Evolutionary conservation across 2,888 invertebrate species (phyloP).

Genomic region (Hypomecis atomaria): DNA sequence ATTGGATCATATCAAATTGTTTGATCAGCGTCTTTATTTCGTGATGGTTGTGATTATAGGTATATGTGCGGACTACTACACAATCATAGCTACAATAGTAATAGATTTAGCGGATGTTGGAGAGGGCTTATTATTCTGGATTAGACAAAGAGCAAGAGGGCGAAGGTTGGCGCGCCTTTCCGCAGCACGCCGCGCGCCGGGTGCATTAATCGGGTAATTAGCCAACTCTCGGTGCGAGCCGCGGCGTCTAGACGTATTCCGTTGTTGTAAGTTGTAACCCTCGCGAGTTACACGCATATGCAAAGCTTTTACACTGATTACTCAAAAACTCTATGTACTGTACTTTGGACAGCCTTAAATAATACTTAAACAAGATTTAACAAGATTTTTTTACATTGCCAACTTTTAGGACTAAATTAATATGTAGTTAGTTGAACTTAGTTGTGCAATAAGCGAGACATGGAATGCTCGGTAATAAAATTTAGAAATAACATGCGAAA

Average conservation of each 20-base stretch:
- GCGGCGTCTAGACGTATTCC: constrained; percentile 66
- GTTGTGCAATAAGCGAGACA: too few relatives aligned
- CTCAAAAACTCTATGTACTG: constrained; percentile 8
- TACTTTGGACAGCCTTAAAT: neutral
- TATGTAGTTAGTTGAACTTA: too few relatives aligned
- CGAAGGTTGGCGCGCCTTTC: constrained; percentile 31
- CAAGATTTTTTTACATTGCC: too few relatives aligned
- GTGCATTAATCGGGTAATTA: constrained; percentile 67
- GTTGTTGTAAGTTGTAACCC: constrained; percentile 49
- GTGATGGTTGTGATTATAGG: neutral
- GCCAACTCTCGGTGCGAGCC: constrained; percentile 52
- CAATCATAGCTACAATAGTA: constrained; percentile 4
- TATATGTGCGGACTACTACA: neutral
- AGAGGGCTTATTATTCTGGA: constrained; percentile 28
- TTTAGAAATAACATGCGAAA: too few relatives aligned
- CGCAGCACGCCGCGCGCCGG: constrained; percentile 37
- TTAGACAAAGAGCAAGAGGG: constrained; percentile 42
- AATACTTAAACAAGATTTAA: too few relatives aligned
- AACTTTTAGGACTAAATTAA: too few relatives aligned
- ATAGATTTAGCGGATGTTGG: constrained; percentile 15
- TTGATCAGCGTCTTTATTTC: neutral
- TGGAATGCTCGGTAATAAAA: too few relatives aligned
- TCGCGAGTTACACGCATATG: constrained; percentile 45
- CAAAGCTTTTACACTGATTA: constrained; percentile 46
- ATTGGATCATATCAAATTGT: constrained; percentile 13